These are phyloP conservation scores for Eleginops maclovinus DNA, from an alignment of 2,113 vertebrate genomes.

Conservation along the genomic window DNA sequence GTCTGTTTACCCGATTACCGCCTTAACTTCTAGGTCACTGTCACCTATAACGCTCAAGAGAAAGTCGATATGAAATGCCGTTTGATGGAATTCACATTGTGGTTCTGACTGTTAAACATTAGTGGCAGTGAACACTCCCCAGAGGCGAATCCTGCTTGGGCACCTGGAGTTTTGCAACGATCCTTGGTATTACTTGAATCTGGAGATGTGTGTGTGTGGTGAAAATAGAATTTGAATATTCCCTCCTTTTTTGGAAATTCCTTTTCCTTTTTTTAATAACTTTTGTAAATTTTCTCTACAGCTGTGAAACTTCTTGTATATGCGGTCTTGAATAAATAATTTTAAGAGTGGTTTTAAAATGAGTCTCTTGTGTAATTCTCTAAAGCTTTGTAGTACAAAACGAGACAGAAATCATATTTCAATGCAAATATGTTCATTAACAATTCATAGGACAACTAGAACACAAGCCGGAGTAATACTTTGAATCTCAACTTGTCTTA, in stretches of 20 bases:
- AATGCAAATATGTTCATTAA: background rate
- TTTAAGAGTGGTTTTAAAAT: slow-evolving; percentile 67
- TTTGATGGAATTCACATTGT: background rate
- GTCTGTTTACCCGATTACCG: slow-evolving; percentile 49
- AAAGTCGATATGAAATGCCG: slow-evolving; percentile 19
- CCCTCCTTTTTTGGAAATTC: slow-evolving; percentile 2
- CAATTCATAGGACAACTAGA: background rate
- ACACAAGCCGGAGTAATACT: background rate
- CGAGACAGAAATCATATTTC: background rate
- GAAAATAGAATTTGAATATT: slow-evolving; percentile 58
- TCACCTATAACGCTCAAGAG: slow-evolving; percentile 26
- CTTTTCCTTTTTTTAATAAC: slow-evolving; percentile 61
- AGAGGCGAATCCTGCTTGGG: slow-evolving; percentile 29
- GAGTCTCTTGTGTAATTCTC: background rate
- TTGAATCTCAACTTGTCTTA: background rate
- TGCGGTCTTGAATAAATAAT: slow-evolving; percentile 75
- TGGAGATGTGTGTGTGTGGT: slow-evolving; percentile 53
- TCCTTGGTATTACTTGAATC: slow-evolving; percentile 84
- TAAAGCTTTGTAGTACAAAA: background rate
- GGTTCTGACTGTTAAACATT: slow-evolving; percentile 15
- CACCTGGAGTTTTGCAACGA: slow-evolving; percentile 60
- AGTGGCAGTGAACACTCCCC: slow-evolving; percentile 32
- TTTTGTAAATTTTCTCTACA: slow-evolving; percentile 83
- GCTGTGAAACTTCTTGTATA: slow-evolving; percentile 72
- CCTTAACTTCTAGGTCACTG: slow-evolving; percentile 66